Evolutionary conservation across 2,888 invertebrate genomes (phyloP), one percentile per base, ranked within the genome.

Genomic region (Pyrochroa serraticornis): DNA sequence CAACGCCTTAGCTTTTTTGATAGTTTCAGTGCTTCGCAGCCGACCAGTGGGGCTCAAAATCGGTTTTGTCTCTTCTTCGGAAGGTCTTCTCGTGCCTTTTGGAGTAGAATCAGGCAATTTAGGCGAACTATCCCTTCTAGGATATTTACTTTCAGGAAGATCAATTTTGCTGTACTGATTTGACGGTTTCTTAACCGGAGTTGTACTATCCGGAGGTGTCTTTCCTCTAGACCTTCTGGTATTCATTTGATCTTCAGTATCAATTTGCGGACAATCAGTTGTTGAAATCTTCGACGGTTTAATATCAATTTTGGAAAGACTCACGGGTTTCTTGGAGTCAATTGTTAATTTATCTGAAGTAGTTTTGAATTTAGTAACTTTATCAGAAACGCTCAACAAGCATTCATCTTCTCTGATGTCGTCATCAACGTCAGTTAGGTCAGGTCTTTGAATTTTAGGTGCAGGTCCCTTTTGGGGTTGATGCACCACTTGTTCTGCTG

Each of bases 1-100:
- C 34, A 89, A 74, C 36, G 85, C 86, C 75, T 88, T 89, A 0
- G 90, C 89, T 76, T 86, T 86, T 45, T 85, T 84, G 0, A 89
- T 86, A n/a, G 85, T 85, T 65, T 87, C 87, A 41, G 84, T 85
- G 65, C 84, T 85, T 43, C 84, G 81, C 22, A 85, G 69, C 12
- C 75, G 68, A 12, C 75, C 71, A 9, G 71, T 59, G 65, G 76
- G 63, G 50, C 76, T 77, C 31, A 77, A 50, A 43, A 73, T 65
- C 1, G 63, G 63, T 63, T 71, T 76, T 8, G 70, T 58, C 51
- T 77, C 75, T 39, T 75, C 73, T 46, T 66, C 60, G 8, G 79
- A 75, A 66, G 79, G 78, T 57, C 78, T 78, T 46, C 80, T 79
- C 43, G 54, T 63, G 0, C 75, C 67, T 69, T 72, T 77, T 31